phyloP scores from a whole-genome alignment of 2,888 invertebrate species.

The Amphipoea lucens region DNA sequence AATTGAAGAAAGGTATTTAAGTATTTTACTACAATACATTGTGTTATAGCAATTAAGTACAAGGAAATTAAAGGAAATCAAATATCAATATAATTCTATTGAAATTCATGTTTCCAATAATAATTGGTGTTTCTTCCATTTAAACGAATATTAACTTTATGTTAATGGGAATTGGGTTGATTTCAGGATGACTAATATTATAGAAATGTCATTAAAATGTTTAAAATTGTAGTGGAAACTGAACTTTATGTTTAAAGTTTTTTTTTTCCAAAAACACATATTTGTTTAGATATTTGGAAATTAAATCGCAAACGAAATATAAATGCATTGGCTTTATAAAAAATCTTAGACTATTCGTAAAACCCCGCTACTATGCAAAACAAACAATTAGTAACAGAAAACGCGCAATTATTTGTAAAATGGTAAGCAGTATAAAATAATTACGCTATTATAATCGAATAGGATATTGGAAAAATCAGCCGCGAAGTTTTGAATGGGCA shows the following conservation, averaged over 20 bases:
- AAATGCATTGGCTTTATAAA: background rate
- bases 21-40: background rate
- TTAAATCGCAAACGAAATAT: background rate
- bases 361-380: background rate
- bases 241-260: background rate
- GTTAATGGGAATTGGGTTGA: background rate
- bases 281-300: background rate
- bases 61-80: background rate
- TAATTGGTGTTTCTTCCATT: background rate
- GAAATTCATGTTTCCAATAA: background rate
- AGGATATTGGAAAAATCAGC: constrained; percentile 60
- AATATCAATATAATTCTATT: background rate
- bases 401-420: constrained; percentile 22
- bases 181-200: background rate
- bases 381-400: constrained; percentile 17
- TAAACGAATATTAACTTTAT: background rate
- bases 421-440: constrained; percentile 39
- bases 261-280: background rate
- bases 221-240: background rate
- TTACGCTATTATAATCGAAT: constrained; percentile 48
- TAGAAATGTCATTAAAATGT: background rate
- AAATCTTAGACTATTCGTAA: background rate
- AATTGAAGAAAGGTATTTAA: no score
- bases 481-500: constrained; percentile 64
- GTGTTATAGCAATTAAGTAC: background rate